Evolutionary conservation across 2,797 vertebrate species (phyloP).

Genomic region (Myiotriccus ornatus): DNA sequence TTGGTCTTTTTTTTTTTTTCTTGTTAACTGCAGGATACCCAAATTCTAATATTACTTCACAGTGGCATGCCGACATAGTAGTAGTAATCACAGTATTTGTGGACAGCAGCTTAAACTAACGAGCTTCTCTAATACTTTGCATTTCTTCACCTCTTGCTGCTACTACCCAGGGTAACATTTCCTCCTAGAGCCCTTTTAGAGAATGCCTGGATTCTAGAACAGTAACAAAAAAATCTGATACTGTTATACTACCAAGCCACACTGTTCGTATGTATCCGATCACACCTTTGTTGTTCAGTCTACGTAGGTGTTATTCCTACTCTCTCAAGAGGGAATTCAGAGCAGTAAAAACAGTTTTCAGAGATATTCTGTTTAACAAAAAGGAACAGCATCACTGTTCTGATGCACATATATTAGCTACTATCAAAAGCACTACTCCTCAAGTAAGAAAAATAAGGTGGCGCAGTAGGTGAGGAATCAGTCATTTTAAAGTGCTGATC

Average conservation of each 20-base stretch:
- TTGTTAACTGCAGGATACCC: background rate
- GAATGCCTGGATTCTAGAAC: slow-evolving; percentile 65
- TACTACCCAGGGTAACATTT: slow-evolving; percentile 68
- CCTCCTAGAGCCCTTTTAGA: slow-evolving; percentile 73
- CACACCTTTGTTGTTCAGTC: slow-evolving; percentile 22
- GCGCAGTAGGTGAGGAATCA: background rate
- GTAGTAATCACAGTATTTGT: background rate
- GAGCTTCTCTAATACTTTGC: slow-evolving; percentile 25
- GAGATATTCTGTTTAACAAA: background rate
- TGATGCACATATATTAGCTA: background rate
- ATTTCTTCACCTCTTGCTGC: slow-evolving; percentile 45
- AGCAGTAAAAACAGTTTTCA: background rate
- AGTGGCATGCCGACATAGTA: background rate
- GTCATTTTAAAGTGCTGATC: background rate
- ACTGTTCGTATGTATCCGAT: background rate
- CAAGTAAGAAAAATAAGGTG: background rate
- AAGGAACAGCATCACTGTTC: background rate
- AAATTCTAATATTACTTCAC: background rate
- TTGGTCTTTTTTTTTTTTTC: slow-evolving; percentile 1
- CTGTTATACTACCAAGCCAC: background rate
- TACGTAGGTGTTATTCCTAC: background rate
- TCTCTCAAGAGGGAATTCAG: slow-evolving; percentile 41
- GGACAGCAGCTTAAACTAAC: slow-evolving; percentile 21
- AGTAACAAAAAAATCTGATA: slow-evolving; percentile 58
- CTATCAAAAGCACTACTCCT: background rate